Evolutionary conservation across 2,888 invertebrate genomes (phyloP), one percentile per base, ranked within the genome.

Genomic region (Thysanoteuthis rhombus): DNA sequence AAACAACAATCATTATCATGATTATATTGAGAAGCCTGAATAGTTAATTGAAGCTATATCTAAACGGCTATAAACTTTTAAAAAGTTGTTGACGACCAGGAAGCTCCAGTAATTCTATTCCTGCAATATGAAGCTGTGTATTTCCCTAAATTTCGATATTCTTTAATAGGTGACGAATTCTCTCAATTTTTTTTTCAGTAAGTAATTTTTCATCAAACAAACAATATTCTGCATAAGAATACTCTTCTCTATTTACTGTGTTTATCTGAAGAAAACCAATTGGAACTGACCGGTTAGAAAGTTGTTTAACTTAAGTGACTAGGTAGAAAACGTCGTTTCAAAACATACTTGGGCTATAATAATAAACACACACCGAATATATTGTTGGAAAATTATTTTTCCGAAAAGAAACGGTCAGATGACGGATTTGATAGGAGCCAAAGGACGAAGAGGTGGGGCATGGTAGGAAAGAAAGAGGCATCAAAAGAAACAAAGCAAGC

Each of bases 361-460:
- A 75, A 36, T 75, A 75, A 52, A 36, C n/a, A n/a, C 75, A 75
- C n/a, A 75, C n/a, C n/a, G 75, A 75, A 75, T 75, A 10, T 75
- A 75, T n/a, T 32, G 75, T 16, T 75, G 75, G 75, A 75, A n/a
- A 75, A 75, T 75, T 75, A 75, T 75, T 75, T n/a, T 75, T 75
- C 75, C 75, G 75, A 75, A 75, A 75, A 75, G 75, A 36, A n/a
- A 75, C n/a, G 75, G 75, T 75, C 75, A 75, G 75, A 75, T 75
- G 75, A 75, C 75, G 75, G 36, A 75, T 75, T 75, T 75, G 75
- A 75, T 75, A 75, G 75, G 25, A 75, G 75, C 75, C 75, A 75
- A 75, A 75, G 75, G 75, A 75, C 75, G 75, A n/a, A 75, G 75
- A n/a, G 75, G n/a, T 75, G 75, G 75, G n/a, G 75, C n/a, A 75